Evolutionary conservation across 2,113 vertebrate genomes (phyloP).

Genomic region (Plectropomus leopardus): DNA sequence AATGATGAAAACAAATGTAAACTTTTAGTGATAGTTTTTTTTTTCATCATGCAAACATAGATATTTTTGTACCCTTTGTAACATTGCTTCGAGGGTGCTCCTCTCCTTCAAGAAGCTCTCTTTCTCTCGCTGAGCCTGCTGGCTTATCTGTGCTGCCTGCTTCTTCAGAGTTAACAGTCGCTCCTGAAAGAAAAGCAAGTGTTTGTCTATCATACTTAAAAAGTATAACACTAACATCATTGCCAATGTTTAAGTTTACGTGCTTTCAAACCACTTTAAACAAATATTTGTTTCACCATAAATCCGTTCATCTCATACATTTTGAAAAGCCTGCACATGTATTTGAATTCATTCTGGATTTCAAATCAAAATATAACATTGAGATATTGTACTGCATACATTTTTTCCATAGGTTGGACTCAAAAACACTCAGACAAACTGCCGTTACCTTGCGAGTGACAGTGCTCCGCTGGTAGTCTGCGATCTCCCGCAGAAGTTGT

Average conservation of each 20-base stretch:
- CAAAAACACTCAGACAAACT: slow-evolving; percentile 1
- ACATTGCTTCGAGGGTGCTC: slow-evolving; percentile 92
- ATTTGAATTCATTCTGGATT: not conserved
- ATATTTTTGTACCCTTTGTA: slow-evolving; percentile 88
- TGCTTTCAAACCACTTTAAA: not conserved
- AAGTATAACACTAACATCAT: too few species aligned
- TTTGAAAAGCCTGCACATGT: not conserved
- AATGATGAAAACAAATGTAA: not conserved
- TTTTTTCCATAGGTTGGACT: not conserved
- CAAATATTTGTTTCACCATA: not conserved
- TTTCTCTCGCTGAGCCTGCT: slow-evolving; percentile 94
- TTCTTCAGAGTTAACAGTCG: slow-evolving; percentile 94
- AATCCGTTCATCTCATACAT: not conserved
- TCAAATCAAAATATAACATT: not conserved
- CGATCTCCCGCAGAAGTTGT: slow-evolving; percentile 93
- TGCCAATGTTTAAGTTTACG: not conserved
- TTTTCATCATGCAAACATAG: not conserved
- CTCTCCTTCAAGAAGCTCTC: slow-evolving; percentile 95
- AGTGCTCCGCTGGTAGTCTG: slow-evolving; percentile 92
- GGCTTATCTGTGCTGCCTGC: slow-evolving; percentile 91
- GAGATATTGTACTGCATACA: not conserved
- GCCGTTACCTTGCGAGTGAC: slow-evolving; percentile 90
- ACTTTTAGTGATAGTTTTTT: not conserved
- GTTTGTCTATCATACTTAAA: too few species aligned
- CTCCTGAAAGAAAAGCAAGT: slow-evolving; percentile 82